Conservation (phyloP, 2,797 vertebrate species). For the Macropus fuliginosus region DNA sequence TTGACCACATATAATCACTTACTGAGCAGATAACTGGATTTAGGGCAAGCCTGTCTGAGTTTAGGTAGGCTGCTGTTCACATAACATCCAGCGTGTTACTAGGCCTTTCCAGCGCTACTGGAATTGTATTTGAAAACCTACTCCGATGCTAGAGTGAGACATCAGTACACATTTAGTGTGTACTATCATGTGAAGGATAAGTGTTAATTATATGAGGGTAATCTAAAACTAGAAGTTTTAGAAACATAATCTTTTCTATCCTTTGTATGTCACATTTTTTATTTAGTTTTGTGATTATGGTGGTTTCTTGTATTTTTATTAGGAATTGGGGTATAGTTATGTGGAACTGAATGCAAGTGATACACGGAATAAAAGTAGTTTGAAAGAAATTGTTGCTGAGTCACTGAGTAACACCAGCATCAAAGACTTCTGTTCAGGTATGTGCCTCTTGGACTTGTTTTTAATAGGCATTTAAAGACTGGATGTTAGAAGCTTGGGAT, state of each 20-base stretch:
- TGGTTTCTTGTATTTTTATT: slow-evolving; percentile 64
- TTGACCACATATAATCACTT: neutral
- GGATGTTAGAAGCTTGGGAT: neutral
- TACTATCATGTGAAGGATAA: neutral
- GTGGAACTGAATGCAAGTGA: slow-evolving; percentile 99
- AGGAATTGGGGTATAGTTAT: slow-evolving; percentile 96
- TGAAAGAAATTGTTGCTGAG: slow-evolving; percentile 94
- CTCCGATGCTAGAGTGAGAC: neutral
- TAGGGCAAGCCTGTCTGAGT: neutral
- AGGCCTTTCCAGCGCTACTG: neutral
- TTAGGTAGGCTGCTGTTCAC: neutral
- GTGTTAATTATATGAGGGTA: neutral
- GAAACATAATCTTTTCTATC: slow-evolving; percentile 13
- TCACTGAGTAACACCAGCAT: slow-evolving; percentile 98
- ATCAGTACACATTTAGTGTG: neutral
- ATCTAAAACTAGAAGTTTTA: slow-evolving; percentile 1
- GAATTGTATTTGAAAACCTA: neutral
- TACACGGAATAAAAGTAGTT: slow-evolving; percentile 94
- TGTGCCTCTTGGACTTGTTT: slow-evolving; percentile 45
- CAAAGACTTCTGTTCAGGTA: slow-evolving; percentile 94
- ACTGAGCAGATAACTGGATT: neutral
- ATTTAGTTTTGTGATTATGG: slow-evolving; percentile 31
- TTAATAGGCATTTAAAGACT: neutral
- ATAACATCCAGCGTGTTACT: neutral
- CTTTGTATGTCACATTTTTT: neutral